Percentiles rank a stretch among this genome's conserved stretches.
Evolutionary conservation across 2,888 invertebrate genomes (phyloP).

Genomic region (Lasioglossum lativentre): DNA sequence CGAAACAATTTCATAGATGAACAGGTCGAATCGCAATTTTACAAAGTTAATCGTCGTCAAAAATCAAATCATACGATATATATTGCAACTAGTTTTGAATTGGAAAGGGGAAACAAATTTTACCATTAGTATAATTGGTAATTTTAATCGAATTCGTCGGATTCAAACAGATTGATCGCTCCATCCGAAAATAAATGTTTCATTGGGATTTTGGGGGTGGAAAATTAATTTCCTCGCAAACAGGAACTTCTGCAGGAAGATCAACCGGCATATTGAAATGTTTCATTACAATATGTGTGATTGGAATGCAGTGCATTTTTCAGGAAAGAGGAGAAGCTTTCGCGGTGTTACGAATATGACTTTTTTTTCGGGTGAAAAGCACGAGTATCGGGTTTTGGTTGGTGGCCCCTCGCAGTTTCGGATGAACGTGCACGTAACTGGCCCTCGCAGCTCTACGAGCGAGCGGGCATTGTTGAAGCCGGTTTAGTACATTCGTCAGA

Average conservation of each 20-base stretch:
- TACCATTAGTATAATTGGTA: no score
- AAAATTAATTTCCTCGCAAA: no score
- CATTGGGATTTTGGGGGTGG: no score
- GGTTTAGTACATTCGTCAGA: constrained; percentile 59
- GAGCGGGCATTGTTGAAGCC: constrained; percentile 53
- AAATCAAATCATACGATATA: no score
- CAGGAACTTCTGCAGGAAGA: no score
- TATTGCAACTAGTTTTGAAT: no score
- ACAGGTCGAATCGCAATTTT: background rate
- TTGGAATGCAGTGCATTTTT: background rate
- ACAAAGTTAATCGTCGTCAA: background rate
- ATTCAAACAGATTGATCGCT: no score
- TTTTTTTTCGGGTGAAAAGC: background rate
- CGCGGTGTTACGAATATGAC: background rate
- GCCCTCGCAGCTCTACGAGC: constrained; percentile 21
- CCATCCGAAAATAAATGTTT: no score
- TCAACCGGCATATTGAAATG: accelerated
- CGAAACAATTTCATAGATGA: background rate
- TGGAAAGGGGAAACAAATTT: no score
- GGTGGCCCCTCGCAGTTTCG: background rate
- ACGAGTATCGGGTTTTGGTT: background rate
- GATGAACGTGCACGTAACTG: constrained; percentile 29
- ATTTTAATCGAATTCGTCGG: no score
- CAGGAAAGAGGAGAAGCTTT: background rate
- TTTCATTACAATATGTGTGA: background rate